Evolutionary conservation across 2,888 invertebrate species (phyloP).

Genomic region (Microdon myrmicae): DNA sequence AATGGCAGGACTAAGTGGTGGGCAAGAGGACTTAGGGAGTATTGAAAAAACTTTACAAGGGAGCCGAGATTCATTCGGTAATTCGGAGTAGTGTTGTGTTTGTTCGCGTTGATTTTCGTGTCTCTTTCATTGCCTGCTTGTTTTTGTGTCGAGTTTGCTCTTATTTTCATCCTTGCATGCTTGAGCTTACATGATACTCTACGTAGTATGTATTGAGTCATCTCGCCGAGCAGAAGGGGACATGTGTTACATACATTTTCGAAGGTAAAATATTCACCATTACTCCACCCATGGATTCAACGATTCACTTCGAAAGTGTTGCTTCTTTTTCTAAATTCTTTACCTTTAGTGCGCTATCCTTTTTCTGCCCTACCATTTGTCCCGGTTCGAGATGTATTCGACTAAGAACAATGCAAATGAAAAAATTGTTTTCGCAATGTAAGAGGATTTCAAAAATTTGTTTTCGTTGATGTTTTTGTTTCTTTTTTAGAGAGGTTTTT

Average conservation of each 20-base stretch:
- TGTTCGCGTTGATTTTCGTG: no score
- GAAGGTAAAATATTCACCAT: conserved; percentile 32
- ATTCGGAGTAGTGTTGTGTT: conserved; percentile 17
- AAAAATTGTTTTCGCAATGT: conserved; percentile 11
- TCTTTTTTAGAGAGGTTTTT: conserved; percentile 12
- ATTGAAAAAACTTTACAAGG: conserved; percentile 32
- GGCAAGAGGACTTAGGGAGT: no score
- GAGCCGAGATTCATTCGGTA: conserved; percentile 34
- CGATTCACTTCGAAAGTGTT: conserved; percentile 36
- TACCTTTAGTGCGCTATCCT: conserved; percentile 13
- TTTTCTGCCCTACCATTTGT: conserved; percentile 11
- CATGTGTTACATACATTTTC: conserved; percentile 23
- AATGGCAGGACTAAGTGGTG: no score
- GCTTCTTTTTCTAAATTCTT: conserved; percentile 27
- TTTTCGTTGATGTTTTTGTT: conserved; percentile 27
- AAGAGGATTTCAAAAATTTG: conserved; percentile 37
- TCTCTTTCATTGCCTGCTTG: conserved; percentile 19
- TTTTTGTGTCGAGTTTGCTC: no score
- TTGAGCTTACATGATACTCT: no score
- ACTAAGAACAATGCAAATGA: conserved; percentile 26
- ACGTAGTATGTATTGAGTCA: conserved; percentile 31
- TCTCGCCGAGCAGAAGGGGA: conserved; percentile 13
- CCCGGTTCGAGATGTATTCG: conserved; percentile 35
- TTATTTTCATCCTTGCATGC: no score
- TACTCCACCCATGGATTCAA: conserved; percentile 32